phyloP scores from a whole-genome alignment of 2,888 invertebrate species.

The Melitaea athalia region DNA sequence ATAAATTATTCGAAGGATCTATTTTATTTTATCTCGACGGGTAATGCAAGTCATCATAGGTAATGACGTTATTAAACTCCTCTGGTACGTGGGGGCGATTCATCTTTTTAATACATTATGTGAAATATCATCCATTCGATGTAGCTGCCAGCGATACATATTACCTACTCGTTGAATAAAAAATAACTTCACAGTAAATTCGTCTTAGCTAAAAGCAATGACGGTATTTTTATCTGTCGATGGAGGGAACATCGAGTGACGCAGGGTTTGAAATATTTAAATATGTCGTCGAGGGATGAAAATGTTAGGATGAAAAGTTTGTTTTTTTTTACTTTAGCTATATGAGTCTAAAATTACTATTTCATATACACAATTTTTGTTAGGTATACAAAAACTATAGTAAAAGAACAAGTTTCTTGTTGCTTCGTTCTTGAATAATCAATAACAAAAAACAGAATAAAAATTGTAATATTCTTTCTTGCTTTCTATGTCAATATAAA shows the following conservation, averaged over 20 bases:
- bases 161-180: constrained; percentile 18
- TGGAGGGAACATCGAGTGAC: background rate
- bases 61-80: constrained; percentile 45
- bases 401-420: no score
- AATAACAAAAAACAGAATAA: no score
- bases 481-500: no score
- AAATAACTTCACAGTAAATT: constrained; percentile 13
- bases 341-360: no score
- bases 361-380: no score
- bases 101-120: constrained; percentile 41
- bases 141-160: constrained; percentile 25
- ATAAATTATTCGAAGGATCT: constrained; percentile 34
- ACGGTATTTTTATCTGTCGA: constrained; percentile 1
- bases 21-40: constrained; percentile 38
- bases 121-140: constrained; percentile 38
- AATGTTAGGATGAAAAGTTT: no score
- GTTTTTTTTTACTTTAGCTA: background rate
- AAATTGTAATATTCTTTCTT: no score
- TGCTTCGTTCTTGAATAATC: no score
- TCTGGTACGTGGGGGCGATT: constrained; percentile 37
- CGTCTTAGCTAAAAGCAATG: constrained; percentile 18
- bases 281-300: no score
- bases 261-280: background rate
- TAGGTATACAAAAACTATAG: no score
- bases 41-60: constrained; percentile 48